Evolutionary conservation across 1,140 invertebrate species (phyloP).

Genomic region (Drosophila willistoni): DNA sequence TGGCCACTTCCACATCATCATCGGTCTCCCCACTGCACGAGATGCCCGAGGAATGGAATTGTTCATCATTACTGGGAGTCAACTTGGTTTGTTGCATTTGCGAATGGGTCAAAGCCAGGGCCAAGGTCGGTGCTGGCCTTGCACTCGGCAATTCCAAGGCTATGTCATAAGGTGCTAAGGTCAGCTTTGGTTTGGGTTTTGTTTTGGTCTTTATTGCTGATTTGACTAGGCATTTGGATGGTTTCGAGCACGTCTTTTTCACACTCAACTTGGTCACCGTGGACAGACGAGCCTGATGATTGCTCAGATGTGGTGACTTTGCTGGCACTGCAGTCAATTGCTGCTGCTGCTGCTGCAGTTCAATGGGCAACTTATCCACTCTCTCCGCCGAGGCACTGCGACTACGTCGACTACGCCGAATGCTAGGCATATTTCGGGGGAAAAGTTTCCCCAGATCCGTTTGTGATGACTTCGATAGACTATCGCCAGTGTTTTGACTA

Average conservation of each 20-base stretch:
- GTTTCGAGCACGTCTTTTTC: conserved; percentile 64
- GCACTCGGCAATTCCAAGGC: conserved; percentile 58
- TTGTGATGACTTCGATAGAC: conserved; percentile 64
- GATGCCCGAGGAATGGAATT: conserved; percentile 80
- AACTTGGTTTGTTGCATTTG: conserved; percentile 58
- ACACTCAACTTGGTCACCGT: conserved; percentile 68
- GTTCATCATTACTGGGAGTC: conserved; percentile 61
- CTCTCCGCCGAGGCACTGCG: conserved; percentile 49
- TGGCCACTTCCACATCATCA: conserved; percentile 76
- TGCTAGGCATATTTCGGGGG: conserved; percentile 81
- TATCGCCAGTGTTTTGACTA: conserved; percentile 50
- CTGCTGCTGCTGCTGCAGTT: neutral
- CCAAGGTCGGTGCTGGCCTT: conserved; percentile 48
- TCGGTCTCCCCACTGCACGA: conserved; percentile 72
- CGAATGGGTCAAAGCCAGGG: conserved; percentile 48
- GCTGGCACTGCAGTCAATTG: conserved; percentile 25
- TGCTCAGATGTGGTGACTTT: conserved; percentile 31
- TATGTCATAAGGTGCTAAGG: conserved; percentile 62
- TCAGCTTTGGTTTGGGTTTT: conserved; percentile 53
- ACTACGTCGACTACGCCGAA: conserved; percentile 61
- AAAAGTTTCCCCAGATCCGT: conserved; percentile 71
- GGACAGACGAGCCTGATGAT: conserved; percentile 53
- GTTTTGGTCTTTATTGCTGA: conserved; percentile 61
- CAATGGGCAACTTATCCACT: conserved; percentile 9
- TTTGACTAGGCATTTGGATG: conserved; percentile 45